Base-by-base conservation (phyloP, 2,113 vertebrate genomes). In the Empidonax traillii region DNA sequence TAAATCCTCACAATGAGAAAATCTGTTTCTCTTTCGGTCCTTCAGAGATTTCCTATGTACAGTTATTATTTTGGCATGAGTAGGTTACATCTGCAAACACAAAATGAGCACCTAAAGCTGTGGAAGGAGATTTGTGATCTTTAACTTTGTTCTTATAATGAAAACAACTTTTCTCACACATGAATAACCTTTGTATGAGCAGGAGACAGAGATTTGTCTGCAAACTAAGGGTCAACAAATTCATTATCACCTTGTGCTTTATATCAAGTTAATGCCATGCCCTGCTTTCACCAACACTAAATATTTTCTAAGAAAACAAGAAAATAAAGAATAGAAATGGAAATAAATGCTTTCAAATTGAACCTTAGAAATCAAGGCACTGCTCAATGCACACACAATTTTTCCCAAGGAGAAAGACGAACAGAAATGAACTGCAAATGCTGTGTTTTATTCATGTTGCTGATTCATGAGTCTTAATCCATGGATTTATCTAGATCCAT, bases 351-450 rank as follows among this genome's bases (percentile, higher is more conserved):
- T n/a, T 65, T 72, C 24, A 76, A n/a, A 68, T 1, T 2, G n/a
- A 85, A 35, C 27, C 18, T 47, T 49, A 56, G 66, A 74, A 87
- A 69, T 68, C 17, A 68, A 82, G 82, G 7, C 24, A n/a, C 35
- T 72, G 52, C 25, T 56, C 22, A 69, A 39, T 6, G 21, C 3
- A n/a, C 1, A 1, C 5, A 21, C 2, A 22, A 2, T 43, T 71
- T 91, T 89, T 81, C 18, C 39, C 39, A 4, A 68, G 23, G 13
- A 73, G 20, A 81, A 81, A 47, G 33, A 39, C 27, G 11, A 53
- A 46, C 4, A 84, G 49, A 93, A 81, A 67, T 53, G 6, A 87
- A 23, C 23, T 63, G 28, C 11, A 61, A 78, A 65, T 68, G 0
- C 35, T 55, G 19, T 49, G 22, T 25, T 89, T 62, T 55, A 58